Conservation (phyloP, 2,797 vertebrate genomes). For the Cyprinella venusta region DNA sequence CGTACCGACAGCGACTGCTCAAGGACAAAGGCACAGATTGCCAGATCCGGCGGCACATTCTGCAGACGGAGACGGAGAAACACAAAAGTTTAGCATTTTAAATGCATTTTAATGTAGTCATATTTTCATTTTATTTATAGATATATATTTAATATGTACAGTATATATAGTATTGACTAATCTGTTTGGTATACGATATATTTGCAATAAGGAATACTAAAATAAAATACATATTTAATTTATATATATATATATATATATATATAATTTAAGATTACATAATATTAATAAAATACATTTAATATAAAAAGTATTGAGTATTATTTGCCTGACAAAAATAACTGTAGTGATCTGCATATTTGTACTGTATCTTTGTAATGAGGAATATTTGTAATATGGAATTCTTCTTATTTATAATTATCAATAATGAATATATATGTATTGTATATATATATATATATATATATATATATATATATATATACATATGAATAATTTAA, state of each 20-base stretch:
- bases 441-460: no score
- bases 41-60: slow-evolving; percentile 92
- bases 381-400: no score
- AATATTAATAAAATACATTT: background rate
- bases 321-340: background rate
- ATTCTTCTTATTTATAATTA: no score
- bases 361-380: background rate
- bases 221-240: background rate
- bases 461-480: background rate
- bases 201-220: background rate
- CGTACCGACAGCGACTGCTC: slow-evolving; percentile 92
- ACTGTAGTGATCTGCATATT: background rate
- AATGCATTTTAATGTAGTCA: background rate
- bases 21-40: slow-evolving; percentile 87
- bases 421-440: no score
- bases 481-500: background rate
- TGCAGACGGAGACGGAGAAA: slow-evolving; percentile 59
- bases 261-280: background rate
- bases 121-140: no score
- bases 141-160: no score
- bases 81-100: background rate
- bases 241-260: no score
- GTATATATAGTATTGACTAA: no score
- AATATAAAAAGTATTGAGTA: background rate
- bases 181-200: background rate